Evolutionary conservation across 2,888 invertebrate species (phyloP).

Genomic region (Cosmia pyralina): DNA sequence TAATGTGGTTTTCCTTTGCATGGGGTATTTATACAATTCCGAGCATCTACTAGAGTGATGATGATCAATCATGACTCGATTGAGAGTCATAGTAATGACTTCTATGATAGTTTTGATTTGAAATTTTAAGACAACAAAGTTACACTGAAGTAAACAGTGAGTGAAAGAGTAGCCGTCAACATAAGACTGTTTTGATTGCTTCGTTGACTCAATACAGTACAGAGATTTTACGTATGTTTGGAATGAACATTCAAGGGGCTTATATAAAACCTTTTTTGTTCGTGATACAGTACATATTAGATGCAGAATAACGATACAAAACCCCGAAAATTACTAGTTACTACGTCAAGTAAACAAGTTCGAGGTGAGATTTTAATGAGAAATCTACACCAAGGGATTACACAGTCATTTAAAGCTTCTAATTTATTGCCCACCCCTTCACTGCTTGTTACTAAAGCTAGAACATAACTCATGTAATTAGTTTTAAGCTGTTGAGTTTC

Average conservation of each 20-base stretch:
- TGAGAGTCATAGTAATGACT: too few species aligned
- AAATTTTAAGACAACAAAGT: not conserved
- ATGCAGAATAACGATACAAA: not conserved
- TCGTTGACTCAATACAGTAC: not conserved
- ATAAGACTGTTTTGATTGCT: not conserved
- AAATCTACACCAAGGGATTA: not conserved
- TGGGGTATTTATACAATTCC: not conserved
- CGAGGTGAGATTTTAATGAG: not conserved
- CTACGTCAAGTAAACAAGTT: constrained; percentile 11
- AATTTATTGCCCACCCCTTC: not conserved
- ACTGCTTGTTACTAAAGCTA: not conserved
- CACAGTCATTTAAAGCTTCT: not conserved
- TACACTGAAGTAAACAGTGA: not conserved
- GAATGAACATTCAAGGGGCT: not conserved
- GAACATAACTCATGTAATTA: too few species aligned
- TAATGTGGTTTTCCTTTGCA: not conserved
- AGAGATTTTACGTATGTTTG: not conserved
- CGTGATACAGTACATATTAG: not conserved
- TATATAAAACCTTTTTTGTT: too few species aligned
- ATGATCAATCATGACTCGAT: not conserved
- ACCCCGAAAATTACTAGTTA: not conserved
- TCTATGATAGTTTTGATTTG: not conserved
- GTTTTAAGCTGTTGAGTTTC: too few species aligned
- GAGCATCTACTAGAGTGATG: not conserved
- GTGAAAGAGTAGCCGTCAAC: constrained; percentile 6